A percentile compares a stretch with the other conserved stretches of the same genome.
Conservation (phyloP, 1,140 invertebrate species). For the Nixonia krombeini region DNA sequence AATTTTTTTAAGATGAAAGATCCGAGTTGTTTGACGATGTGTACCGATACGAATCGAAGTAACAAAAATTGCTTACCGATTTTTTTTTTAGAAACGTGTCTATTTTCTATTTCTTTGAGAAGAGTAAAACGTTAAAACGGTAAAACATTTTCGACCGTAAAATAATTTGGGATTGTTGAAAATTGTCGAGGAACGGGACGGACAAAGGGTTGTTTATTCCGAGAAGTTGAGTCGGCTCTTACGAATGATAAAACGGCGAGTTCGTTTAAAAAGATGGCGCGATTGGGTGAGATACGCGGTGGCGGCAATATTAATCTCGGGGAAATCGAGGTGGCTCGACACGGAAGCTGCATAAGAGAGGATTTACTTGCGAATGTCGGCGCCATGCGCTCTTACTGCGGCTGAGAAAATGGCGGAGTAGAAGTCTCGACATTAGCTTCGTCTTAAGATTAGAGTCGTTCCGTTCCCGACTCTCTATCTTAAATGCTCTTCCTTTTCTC, state of each 20-base stretch:
- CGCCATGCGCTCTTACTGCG: not conserved
- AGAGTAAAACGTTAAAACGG: no score
- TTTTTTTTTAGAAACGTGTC: no score
- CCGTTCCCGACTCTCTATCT: not conserved
- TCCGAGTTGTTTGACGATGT: no score
- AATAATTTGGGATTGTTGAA: no score
- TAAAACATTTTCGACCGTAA: no score
- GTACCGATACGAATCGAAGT: no score
- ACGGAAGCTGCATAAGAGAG: not conserved
- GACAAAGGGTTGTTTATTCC: no score
- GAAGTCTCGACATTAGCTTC: not conserved
- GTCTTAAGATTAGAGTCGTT: slow-evolving; percentile 11
- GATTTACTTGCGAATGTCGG: slow-evolving; percentile 3
- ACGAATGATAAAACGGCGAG: slow-evolving; percentile 3
- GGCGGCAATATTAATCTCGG: slow-evolving; percentile 12
- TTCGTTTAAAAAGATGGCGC: not conserved
- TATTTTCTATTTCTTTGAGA: no score
- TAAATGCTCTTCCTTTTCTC: not conserved
- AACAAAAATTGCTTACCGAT: no score
- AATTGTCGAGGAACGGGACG: no score
- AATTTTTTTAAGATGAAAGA: no score
- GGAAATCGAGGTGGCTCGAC: slow-evolving; percentile 8
- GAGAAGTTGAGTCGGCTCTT: slow-evolving; percentile 4
- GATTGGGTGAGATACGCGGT: not conserved
- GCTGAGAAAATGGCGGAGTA: slow-evolving; percentile 3